phyloP scores from a whole-genome alignment of 2,113 vertebrate genomes.

The Myxocyprinus asiaticus region DNA sequence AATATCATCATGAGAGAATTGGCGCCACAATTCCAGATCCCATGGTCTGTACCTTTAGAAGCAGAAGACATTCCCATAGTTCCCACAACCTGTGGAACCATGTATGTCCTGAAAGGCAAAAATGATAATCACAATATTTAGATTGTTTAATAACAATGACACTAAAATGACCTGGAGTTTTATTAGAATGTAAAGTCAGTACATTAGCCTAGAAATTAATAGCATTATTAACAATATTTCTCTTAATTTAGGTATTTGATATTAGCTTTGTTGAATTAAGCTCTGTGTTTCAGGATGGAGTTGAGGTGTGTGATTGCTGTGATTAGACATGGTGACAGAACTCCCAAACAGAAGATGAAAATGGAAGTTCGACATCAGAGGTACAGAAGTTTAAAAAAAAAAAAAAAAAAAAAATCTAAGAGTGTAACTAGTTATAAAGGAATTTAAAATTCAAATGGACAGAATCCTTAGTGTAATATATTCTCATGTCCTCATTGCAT shows the following conservation, averaged over 20 bases:
- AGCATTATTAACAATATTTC: too few species aligned
- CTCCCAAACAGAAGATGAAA: conserved; percentile 93
- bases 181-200: too few species aligned
- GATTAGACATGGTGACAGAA: conserved; percentile 88
- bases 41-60: conserved; percentile 89
- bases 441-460: too few species aligned
- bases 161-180: too few species aligned
- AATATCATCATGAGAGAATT: conserved; percentile 91
- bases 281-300: conserved; percentile 82
- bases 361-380: conserved; percentile 88
- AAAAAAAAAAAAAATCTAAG: too few species aligned
- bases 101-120: conserved; percentile 70
- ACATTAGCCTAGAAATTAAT: too few species aligned
- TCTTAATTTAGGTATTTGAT: not conserved
- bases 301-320: conserved; percentile 89
- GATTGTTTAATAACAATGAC: too few species aligned
- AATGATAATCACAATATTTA: not conserved
- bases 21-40: conserved; percentile 88
- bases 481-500: not conserved
- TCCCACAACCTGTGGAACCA: conserved; percentile 89
- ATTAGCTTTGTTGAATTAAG: not conserved
- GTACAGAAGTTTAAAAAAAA: conserved; percentile 57
- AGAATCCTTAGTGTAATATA: too few species aligned
- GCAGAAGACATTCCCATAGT: conserved; percentile 92
- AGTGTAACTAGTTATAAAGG: too few species aligned